Evolutionary conservation across 2,797 vertebrate species (phyloP).

Genomic region (Mormyrus hasselquistii): DNA sequence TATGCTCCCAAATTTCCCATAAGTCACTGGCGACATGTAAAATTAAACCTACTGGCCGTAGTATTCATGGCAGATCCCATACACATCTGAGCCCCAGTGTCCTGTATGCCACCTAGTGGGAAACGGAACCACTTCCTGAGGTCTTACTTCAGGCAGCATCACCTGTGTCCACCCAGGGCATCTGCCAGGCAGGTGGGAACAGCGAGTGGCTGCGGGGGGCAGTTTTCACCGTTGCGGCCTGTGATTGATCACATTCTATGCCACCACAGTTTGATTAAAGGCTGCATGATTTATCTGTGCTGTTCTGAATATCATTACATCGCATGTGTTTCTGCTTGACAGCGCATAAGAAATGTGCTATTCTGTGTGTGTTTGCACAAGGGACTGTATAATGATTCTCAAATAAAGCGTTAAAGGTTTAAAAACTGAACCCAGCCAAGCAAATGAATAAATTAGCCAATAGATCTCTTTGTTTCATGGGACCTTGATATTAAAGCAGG

Average conservation of each 20-base stretch:
- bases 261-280: constrained; percentile 5
- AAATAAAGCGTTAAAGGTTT: background rate
- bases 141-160: background rate
- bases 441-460: constrained; percentile 20
- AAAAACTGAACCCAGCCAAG: background rate
- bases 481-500: constrained; percentile 8
- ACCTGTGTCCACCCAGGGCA: background rate
- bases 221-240: background rate
- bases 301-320: constrained; percentile 1
- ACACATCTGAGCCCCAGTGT: background rate
- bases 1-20: background rate
- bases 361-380: background rate
- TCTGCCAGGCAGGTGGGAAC: background rate
- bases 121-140: background rate
- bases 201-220: background rate
- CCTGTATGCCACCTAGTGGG: background rate
- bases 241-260: background rate
- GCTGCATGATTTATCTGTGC: constrained; percentile 6
- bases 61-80: background rate
- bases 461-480: background rate
- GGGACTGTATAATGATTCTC: constrained; percentile 13
- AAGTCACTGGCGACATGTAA: background rate
- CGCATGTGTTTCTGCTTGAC: background rate
- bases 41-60: background rate
- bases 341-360: background rate